A percentile compares a stretch with the other conserved stretches of the same genome.
These are phyloP conservation scores for Euclidia mi DNA, from an alignment of 2,888 invertebrate genomes.

Conservation along the genomic window DNA sequence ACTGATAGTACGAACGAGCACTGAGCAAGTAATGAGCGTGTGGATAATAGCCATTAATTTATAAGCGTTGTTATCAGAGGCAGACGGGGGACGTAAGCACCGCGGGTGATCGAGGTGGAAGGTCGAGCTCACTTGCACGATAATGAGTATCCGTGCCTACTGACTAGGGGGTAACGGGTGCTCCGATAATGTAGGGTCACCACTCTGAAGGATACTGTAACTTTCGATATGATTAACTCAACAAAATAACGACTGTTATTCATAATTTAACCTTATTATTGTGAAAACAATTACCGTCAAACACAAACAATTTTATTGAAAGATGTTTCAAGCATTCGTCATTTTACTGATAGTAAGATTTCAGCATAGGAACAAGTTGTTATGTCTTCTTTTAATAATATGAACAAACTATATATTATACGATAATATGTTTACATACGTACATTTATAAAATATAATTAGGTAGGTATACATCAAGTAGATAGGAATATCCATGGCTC, in stretches of 20 bases:
- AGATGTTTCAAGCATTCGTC: too few species aligned
- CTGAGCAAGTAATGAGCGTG: constrained; percentile 60
- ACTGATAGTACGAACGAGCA: constrained; percentile 54
- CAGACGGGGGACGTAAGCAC: constrained; percentile 71
- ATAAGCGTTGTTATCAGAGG: constrained; percentile 78
- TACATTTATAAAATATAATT: too few species aligned
- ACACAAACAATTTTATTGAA: too few species aligned
- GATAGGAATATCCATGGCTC: too few species aligned
- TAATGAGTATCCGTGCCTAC: constrained; percentile 79
- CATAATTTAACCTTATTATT: constrained; percentile 1
- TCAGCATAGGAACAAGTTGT: too few species aligned
- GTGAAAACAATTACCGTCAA: background rate
- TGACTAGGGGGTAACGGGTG: constrained; percentile 85
- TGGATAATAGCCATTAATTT: constrained; percentile 71
- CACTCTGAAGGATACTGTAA: constrained; percentile 47
- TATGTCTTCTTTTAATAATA: too few species aligned
- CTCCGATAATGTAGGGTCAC: constrained; percentile 63
- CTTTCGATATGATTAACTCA: constrained; percentile 23
- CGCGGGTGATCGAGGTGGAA: constrained; percentile 69
- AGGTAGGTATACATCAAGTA: too few species aligned
- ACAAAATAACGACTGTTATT: background rate
- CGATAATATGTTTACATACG: too few species aligned
- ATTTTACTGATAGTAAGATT: too few species aligned
- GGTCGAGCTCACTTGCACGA: constrained; percentile 77
- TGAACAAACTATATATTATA: too few species aligned